A percentile compares a stretch with the other conserved stretches of the same genome.
phyloP scores from a whole-genome alignment of 2,888 invertebrate genomes.

The Mimas tiliae region DNA sequence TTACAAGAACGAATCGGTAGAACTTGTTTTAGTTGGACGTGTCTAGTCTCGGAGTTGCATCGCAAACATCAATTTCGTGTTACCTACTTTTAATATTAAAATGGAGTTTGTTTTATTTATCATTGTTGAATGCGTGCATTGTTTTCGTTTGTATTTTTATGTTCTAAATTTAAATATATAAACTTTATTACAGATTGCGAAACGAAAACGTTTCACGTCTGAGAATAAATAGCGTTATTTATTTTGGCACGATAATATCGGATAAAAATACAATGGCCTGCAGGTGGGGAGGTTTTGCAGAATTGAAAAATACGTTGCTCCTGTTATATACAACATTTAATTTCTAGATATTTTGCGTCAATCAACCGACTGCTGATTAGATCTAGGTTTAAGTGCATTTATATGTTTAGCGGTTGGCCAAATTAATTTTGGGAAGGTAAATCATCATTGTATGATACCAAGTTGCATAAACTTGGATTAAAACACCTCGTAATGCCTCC shows the following conservation, averaged over 20 bases:
- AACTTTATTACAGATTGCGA: constrained; percentile 4
- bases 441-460: constrained; percentile 38
- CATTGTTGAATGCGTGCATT: constrained; percentile 29
- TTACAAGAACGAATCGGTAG: constrained; percentile 81
- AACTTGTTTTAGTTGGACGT: constrained; percentile 76
- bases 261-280: constrained; percentile 9
- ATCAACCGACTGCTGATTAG: constrained; percentile 13
- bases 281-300: constrained; percentile 17
- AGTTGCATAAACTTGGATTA: constrained; percentile 31
- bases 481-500: constrained; percentile 24
- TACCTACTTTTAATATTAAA: constrained; percentile 47
- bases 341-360: constrained; percentile 15
- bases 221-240: not conserved
- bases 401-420: constrained; percentile 1
- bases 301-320: constrained; percentile 7
- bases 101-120: constrained; percentile 40
- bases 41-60: constrained; percentile 69
- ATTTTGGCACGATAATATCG: constrained; percentile 14
- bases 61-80: constrained; percentile 70
- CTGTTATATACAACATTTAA: constrained; percentile 6
- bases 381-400: constrained; percentile 22
- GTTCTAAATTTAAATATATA: not conserved
- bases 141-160: constrained; percentile 12
- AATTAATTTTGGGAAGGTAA: constrained; percentile 26
- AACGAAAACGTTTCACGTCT: constrained; percentile 1